Percentiles rank a stretch among this genome's conserved stretches.
These are phyloP conservation scores for Lateolabrax maculatus DNA, from an alignment of 2,797 vertebrate species.

Conservation along the genomic window DNA sequence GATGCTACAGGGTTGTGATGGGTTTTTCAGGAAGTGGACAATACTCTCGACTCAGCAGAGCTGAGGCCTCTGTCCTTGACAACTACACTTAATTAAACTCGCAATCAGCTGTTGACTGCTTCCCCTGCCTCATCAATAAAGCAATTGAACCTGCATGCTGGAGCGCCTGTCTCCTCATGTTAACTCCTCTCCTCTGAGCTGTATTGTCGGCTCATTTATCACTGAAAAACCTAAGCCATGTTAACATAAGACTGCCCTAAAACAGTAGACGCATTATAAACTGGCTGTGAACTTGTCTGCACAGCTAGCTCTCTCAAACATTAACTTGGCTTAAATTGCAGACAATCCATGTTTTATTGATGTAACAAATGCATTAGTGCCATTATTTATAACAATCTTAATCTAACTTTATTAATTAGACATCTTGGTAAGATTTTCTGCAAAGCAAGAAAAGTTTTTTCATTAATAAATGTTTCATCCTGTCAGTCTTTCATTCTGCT, in stretches of 20 bases:
- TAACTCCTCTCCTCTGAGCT: slow-evolving; percentile 44
- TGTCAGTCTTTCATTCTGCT: slow-evolving; percentile 39
- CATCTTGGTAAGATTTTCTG: neutral
- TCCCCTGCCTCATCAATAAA: slow-evolving; percentile 65
- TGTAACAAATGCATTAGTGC: slow-evolving; percentile 19
- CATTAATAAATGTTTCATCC: slow-evolving; percentile 16
- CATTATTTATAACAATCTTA: slow-evolving; percentile 9
- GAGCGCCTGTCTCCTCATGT: slow-evolving; percentile 39
- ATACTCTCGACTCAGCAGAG: slow-evolving; percentile 38
- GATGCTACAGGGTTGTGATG: slow-evolving; percentile 26
- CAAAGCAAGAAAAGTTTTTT: slow-evolving; percentile 51
- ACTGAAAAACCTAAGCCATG: slow-evolving; percentile 15
- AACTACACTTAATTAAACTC: slow-evolving; percentile 69
- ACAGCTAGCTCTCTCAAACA: neutral
- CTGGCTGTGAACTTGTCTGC: neutral
- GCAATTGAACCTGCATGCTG: slow-evolving; percentile 44
- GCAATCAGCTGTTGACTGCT: slow-evolving; percentile 70
- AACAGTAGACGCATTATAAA: neutral
- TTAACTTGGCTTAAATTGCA: neutral
- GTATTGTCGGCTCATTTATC: slow-evolving; percentile 32
- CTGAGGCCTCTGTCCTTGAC: slow-evolving; percentile 66
- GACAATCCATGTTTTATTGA: slow-evolving; percentile 23
- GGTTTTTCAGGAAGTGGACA: slow-evolving; percentile 54
- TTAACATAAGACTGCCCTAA: neutral
- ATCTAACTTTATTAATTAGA: slow-evolving; percentile 30